A percentile compares a stretch with the other conserved stretches of the same genome.
Conservation (phyloP, 1,140 invertebrate genomes). For the Lasioglossum baleicum region DNA sequence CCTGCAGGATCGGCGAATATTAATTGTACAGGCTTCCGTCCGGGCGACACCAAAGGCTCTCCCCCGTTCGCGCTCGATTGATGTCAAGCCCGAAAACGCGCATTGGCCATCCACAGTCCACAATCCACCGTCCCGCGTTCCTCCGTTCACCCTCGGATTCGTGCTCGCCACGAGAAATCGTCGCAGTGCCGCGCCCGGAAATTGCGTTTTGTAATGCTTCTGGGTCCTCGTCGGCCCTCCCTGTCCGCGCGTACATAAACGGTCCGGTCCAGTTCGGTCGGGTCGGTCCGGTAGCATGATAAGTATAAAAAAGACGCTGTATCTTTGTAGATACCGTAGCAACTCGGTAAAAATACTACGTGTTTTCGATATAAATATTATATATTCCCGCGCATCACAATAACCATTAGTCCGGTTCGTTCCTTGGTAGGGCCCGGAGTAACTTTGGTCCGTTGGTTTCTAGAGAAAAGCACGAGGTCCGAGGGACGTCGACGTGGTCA, state of each 20-base stretch:
- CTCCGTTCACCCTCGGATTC: conserved; percentile 2
- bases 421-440: conserved; percentile 10
- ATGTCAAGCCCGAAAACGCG: conserved; percentile 51
- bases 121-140: neutral
- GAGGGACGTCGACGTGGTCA: conserved; percentile 53
- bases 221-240: conserved; percentile 11
- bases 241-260: too few species aligned
- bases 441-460: conserved; percentile 59
- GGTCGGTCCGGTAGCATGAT: conserved; percentile 11
- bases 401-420: conserved; percentile 44
- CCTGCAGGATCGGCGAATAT: conserved; percentile 35
- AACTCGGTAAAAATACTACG: conserved; percentile 66
- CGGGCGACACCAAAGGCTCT: conserved; percentile 53
- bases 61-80: conserved; percentile 51
- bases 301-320: conserved; percentile 59
- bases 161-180: conserved; percentile 47
- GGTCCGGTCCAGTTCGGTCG: too few species aligned
- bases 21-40: conserved; percentile 58
- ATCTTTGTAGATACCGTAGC: conserved; percentile 56
- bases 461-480: conserved; percentile 2
- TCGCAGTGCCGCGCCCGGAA: conserved; percentile 59
- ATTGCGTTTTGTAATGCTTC: conserved; percentile 70
- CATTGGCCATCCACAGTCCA: conserved; percentile 32
- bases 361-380: conserved; percentile 63
- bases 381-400: conserved; percentile 63